These are phyloP conservation scores for Merluccius polli DNA, from an alignment of 2,797 vertebrate genomes.

Conservation along the genomic window DNA sequence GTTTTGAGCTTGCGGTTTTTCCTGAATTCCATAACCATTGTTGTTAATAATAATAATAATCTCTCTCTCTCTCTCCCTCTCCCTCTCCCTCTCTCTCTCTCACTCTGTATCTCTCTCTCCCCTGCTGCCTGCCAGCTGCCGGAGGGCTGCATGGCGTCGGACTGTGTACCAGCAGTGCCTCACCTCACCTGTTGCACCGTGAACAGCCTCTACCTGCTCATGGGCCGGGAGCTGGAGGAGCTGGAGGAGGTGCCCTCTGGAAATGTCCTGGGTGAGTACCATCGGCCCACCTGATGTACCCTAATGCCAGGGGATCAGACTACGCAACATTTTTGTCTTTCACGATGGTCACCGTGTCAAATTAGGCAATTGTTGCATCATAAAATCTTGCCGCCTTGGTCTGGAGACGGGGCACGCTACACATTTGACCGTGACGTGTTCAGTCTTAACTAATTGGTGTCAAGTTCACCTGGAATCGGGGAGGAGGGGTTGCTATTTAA, in stretches of 20 bases:
- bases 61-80: not conserved
- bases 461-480: no score
- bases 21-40: not conserved
- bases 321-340: no score
- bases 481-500: no score
- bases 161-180: slow-evolving; percentile 68
- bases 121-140: slow-evolving; percentile 72
- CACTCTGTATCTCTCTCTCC: not conserved
- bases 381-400: no score
- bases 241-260: slow-evolving; percentile 88
- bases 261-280: slow-evolving; percentile 84
- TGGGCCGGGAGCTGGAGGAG: slow-evolving; percentile 91
- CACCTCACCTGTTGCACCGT: slow-evolving; percentile 81
- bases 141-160: slow-evolving; percentile 59
- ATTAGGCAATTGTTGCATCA: no score
- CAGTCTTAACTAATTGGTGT: no score
- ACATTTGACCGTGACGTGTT: no score
- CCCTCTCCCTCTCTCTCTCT: not conserved
- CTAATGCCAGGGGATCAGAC: no score
- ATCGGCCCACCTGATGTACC: not conserved
- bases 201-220: slow-evolving; percentile 86
- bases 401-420: no score
- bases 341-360: no score
- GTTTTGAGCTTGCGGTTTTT: no score
- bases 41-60: not conserved